phyloP scores from a whole-genome alignment of 2,113 vertebrate genomes.

The Suricata suricatta region DNA sequence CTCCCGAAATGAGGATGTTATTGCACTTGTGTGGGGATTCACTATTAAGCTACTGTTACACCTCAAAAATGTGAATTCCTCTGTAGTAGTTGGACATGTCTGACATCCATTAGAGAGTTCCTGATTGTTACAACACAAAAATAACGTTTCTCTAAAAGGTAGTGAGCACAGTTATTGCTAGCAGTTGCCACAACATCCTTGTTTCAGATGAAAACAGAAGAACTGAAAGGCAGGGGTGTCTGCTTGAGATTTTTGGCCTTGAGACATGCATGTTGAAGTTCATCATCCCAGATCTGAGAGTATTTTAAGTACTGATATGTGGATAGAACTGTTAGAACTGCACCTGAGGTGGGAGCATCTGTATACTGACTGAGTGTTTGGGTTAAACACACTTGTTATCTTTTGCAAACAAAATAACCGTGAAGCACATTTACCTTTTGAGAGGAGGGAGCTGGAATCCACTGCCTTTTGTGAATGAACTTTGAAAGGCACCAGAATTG shows the following conservation, averaged over 20 bases:
- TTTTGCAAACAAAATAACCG: not conserved
- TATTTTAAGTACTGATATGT: not conserved
- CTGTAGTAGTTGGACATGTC: not conserved
- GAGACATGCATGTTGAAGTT: not conserved
- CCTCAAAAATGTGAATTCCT: not conserved
- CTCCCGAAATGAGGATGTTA: not conserved
- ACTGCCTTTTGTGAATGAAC: not conserved
- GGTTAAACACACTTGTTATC: not conserved
- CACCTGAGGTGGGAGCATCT: not conserved
- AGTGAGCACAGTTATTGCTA: not conserved
- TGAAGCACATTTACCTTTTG: not conserved
- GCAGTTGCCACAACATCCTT: not conserved
- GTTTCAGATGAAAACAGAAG: constrained; percentile 27
- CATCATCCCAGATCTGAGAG: not conserved
- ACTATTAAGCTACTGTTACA: not conserved
- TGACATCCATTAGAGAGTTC: not conserved
- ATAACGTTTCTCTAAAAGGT: not conserved
- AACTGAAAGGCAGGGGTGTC: not conserved
- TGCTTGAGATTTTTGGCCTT: not conserved
- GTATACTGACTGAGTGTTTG: not conserved
- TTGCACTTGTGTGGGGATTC: not conserved
- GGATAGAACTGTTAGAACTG: not conserved
- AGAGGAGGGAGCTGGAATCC: not conserved
- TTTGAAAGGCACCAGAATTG: constrained; percentile 29
- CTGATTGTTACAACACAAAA: not conserved